These are phyloP conservation scores for Deilephila elpenor DNA, from an alignment of 2,888 invertebrate species.

Conservation along the genomic window DNA sequence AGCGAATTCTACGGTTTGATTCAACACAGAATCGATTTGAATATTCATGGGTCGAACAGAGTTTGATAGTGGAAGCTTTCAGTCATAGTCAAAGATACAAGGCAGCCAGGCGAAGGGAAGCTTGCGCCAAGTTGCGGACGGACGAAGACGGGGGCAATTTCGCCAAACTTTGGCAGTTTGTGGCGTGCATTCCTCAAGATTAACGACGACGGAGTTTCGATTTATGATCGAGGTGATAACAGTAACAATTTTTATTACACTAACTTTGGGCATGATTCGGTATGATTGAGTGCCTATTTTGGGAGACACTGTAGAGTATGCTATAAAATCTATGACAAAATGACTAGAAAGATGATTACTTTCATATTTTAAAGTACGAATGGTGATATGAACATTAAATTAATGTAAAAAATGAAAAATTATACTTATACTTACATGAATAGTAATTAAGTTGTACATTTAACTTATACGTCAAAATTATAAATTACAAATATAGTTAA, in stretches of 20 bases:
- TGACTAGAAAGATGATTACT: not conserved
- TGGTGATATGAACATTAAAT: no score
- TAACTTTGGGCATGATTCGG: constrained; percentile 7
- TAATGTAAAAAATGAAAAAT: no score
- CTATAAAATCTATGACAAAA: not conserved
- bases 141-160: constrained; percentile 51
- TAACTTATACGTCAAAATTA: no score
- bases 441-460: no score
- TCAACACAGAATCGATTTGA: constrained; percentile 44
- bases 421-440: no score
- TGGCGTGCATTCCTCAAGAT: constrained; percentile 48
- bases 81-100: constrained; percentile 51
- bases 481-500: no score
- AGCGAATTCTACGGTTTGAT: not conserved
- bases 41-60: constrained; percentile 54
- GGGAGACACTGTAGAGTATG: not conserved
- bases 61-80: constrained; percentile 51
- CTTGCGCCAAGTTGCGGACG: constrained; percentile 44
- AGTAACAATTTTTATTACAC: constrained; percentile 24
- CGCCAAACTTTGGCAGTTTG: constrained; percentile 49
- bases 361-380: no score
- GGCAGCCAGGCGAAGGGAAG: constrained; percentile 39
- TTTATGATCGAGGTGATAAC: constrained; percentile 32
- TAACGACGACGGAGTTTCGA: constrained; percentile 43
- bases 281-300: not conserved